Evolutionary conservation across 2,888 invertebrate genomes (phyloP).

Genomic region (Adelognathus sp.): DNA sequence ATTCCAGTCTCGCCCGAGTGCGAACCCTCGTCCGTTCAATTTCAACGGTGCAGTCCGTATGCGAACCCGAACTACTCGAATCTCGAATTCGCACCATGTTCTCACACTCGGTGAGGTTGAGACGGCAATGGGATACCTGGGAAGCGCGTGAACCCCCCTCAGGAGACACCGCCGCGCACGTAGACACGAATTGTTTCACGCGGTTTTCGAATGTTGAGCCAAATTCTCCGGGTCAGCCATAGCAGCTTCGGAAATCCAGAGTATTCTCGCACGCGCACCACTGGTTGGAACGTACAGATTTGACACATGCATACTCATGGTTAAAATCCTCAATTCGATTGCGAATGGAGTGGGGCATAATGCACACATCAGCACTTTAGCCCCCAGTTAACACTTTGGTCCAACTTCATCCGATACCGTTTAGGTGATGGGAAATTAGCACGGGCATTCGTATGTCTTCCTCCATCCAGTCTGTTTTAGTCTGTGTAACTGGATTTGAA

Average conservation of each 20-base stretch:
- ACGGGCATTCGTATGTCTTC: not conserved
- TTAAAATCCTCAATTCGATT: conserved; percentile 3
- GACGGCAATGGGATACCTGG: not conserved
- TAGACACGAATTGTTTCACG: conserved; percentile 52
- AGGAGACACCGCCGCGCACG: not conserved
- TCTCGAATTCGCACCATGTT: conserved; percentile 46
- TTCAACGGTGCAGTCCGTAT: not conserved
- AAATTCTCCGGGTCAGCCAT: conserved; percentile 68
- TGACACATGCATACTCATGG: not conserved
- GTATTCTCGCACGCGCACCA: conserved; percentile 65
- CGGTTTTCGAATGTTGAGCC: conserved; percentile 50
- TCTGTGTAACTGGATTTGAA: no score
- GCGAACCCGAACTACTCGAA: conserved; percentile 12
- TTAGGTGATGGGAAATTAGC: not conserved
- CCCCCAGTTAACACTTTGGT: no score
- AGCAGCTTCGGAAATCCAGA: conserved; percentile 71
- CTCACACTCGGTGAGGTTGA: conserved; percentile 5
- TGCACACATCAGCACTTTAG: not conserved
- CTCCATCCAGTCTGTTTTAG: not conserved
- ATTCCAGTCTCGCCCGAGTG: conserved; percentile 2
- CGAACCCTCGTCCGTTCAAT: not conserved
- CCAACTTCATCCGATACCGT: not conserved
- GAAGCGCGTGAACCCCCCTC: conserved; percentile 14
- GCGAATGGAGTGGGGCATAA: conserved; percentile 13
- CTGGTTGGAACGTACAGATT: not conserved